Evolutionary conservation across 2,113 vertebrate species (phyloP).

Genomic region (Albula glossodonta): DNA sequence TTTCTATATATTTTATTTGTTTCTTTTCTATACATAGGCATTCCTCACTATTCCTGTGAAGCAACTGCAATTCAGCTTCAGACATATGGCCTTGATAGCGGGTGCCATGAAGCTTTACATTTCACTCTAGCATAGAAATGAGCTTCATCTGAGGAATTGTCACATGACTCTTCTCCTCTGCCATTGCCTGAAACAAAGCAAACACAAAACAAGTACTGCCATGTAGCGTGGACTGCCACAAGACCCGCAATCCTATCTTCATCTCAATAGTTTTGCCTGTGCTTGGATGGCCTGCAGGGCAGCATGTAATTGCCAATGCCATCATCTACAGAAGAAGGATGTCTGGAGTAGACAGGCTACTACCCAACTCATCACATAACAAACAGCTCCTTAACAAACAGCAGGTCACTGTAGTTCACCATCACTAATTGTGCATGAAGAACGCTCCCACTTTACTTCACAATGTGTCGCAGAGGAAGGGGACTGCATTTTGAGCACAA

Average conservation of each 20-base stretch:
- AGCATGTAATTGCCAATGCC: too few species aligned
- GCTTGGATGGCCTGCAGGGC: too few species aligned
- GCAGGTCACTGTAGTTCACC: neutral
- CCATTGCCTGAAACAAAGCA: neutral
- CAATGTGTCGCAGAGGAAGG: too few species aligned
- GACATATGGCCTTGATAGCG: neutral
- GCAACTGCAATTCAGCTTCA: neutral
- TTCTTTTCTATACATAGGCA: neutral
- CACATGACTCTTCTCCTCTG: neutral
- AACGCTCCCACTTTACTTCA: too few species aligned
- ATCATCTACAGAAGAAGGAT: too few species aligned
- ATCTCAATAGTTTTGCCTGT: too few species aligned
- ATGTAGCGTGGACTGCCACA: too few species aligned
- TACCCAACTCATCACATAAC: neutral
- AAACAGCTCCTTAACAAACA: neutral
- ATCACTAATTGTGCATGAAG: neutral
- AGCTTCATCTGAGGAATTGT: conserved; percentile 45
- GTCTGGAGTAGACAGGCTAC: too few species aligned
- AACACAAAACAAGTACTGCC: neutral
- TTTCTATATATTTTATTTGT: neutral
- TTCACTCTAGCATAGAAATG: conserved; percentile 51
- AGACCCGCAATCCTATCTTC: too few species aligned
- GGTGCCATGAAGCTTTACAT: conserved; percentile 2
- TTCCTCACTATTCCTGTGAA: neutral
- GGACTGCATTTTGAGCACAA: neutral